These are phyloP conservation scores for Empis stercorea DNA, from an alignment of 2,888 invertebrate genomes.

Conservation along the genomic window DNA sequence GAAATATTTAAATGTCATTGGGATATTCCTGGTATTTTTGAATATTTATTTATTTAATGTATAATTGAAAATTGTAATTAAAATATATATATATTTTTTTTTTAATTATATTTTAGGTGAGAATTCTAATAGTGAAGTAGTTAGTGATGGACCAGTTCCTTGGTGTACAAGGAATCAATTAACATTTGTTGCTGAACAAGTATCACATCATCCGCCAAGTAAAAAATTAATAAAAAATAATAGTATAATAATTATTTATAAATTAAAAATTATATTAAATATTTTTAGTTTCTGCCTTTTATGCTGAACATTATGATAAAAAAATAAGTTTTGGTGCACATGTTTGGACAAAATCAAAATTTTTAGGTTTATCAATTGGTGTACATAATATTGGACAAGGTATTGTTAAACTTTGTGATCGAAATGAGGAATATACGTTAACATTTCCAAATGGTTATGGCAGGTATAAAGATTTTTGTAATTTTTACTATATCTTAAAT, in stretches of 20 bases:
- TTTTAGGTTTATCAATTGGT: conserved; percentile 94
- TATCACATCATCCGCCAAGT: conserved; percentile 98
- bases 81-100: neutral
- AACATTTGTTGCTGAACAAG: conserved; percentile 94
- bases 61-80: neutral
- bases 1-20: conserved; percentile 88
- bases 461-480: conserved; percentile 39
- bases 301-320: conserved; percentile 89
- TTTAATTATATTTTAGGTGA: conserved; percentile 14
- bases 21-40: conserved; percentile 46
- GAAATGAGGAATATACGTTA: conserved; percentile 86
- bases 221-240: conserved; percentile 16
- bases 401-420: conserved; percentile 75
- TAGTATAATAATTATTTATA: neutral
- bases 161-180: conserved; percentile 83
- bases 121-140: conserved; percentile 25
- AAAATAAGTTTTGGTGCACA: conserved; percentile 87
- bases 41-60: neutral
- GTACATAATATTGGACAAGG: conserved; percentile 95
- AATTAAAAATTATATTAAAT: too few species aligned
- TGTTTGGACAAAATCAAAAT: conserved; percentile 99
- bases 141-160: conserved; percentile 75
- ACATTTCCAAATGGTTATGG: conserved; percentile 99
- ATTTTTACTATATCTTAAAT: neutral
- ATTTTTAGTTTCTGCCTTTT: conserved; percentile 97